phyloP scores from a whole-genome alignment of 53 echinoderm and acorn worm species.

The Echinometra lucunter region DNA sequence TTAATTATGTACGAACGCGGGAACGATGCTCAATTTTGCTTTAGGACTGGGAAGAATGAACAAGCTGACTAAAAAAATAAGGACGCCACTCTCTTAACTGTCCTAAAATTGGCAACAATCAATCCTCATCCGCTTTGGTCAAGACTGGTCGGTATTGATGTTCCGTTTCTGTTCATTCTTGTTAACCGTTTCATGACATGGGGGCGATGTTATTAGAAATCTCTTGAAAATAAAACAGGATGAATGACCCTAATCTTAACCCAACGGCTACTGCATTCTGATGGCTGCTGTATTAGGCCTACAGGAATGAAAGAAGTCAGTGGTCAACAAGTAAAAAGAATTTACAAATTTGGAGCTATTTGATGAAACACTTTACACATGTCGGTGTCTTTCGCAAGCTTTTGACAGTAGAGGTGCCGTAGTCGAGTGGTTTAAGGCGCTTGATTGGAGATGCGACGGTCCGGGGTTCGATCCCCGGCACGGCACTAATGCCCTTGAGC shows the following conservation, averaged over 20 bases:
- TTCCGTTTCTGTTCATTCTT: slow-evolving; percentile 27
- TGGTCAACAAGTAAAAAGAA: too few relatives aligned
- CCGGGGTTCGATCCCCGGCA: too few relatives aligned
- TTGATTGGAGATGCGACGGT: too few relatives aligned
- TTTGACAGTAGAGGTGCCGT: too few relatives aligned
- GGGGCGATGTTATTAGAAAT: background rate
- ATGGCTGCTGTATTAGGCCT: too few relatives aligned
- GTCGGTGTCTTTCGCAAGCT: background rate
- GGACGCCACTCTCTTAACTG: background rate
- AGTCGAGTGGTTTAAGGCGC: too few relatives aligned
- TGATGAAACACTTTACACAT: background rate
- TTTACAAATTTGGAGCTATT: slow-evolving; percentile 25
- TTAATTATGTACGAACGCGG: slow-evolving; percentile 7
- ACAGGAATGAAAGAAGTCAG: too few relatives aligned
- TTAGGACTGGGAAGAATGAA: background rate
- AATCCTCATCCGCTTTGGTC: background rate
- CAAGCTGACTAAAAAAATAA: background rate
- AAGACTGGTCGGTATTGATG: slow-evolving; percentile 4
- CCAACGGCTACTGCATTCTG: too few relatives aligned
- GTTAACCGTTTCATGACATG: background rate
- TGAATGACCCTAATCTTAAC: background rate
- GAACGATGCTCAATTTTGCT: background rate
- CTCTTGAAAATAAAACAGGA: background rate
- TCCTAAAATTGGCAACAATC: slow-evolving; percentile 28
- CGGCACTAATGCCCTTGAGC: too few relatives aligned